Conservation (phyloP, 2,888 invertebrate species). For the Callyntrura sp. region DNA sequence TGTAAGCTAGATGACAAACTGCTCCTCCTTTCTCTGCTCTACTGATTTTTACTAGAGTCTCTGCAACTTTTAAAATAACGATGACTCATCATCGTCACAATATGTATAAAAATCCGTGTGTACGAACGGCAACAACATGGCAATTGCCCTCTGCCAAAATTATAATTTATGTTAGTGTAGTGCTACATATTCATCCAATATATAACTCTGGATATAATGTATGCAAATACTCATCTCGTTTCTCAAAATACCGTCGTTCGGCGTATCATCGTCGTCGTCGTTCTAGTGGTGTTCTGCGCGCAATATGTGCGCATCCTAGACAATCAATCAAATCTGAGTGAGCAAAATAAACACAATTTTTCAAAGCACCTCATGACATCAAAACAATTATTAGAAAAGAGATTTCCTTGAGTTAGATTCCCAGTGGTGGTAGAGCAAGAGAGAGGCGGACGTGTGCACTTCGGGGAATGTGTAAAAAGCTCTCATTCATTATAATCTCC, state of each 20-base stretch:
- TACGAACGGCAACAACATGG: slow-evolving; percentile 7
- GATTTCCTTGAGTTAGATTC: slow-evolving; percentile 56
- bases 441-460: background rate
- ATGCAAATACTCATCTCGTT: slow-evolving; percentile 25
- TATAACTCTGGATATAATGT: slow-evolving; percentile 52
- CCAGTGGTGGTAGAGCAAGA: slow-evolving; percentile 15
- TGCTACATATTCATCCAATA: background rate
- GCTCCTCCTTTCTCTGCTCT: slow-evolving; percentile 33
- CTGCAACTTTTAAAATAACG: slow-evolving; percentile 51
- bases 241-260: slow-evolving; percentile 38
- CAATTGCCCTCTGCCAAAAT: slow-evolving; percentile 48
- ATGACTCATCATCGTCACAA: slow-evolving; percentile 40
- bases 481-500: slow-evolving; percentile 26
- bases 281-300: slow-evolving; percentile 8
- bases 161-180: slow-evolving; percentile 37
- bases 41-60: slow-evolving; percentile 28
- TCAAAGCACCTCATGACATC: slow-evolving; percentile 60
- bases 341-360: slow-evolving; percentile 57
- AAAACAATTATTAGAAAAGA: slow-evolving; percentile 59
- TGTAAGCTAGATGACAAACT: slow-evolving; percentile 49
- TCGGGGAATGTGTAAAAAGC: slow-evolving; percentile 33
- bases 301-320: slow-evolving; percentile 48
- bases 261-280: background rate
- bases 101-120: slow-evolving; percentile 8
- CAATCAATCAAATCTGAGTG: slow-evolving; percentile 50